Evolutionary conservation across 2,797 vertebrate genomes (phyloP), one percentile per base, ranked within the genome.

Genomic region (Bradypus variegatus): DNA sequence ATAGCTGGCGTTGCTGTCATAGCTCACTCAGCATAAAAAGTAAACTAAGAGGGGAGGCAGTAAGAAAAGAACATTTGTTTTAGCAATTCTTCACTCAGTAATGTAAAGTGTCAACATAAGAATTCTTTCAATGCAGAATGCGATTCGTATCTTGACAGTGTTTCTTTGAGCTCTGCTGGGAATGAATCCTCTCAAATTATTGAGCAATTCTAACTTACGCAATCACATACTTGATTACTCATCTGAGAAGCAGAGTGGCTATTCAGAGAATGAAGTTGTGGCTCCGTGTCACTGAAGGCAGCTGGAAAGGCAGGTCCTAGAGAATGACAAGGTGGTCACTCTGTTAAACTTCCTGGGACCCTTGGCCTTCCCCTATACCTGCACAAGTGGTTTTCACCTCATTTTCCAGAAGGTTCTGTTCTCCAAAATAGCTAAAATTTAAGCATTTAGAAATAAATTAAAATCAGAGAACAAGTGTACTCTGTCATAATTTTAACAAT

Each of bases 131-230:
- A 87, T 77, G 91, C 73, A 92, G 81, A 95, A 94, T 94, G 94
- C 93, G 94, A 95, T 96, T 96, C 96, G 93, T 96, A 95, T 96
- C 94, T 95, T 78, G 45, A 82, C 75, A 90, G 91, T 93, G 65
- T 92, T 94, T 83, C 96, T 97, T 96, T 96, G 94, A 95, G 92
- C 92, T 96, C 96, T 96, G 93, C 94, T 97, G 96, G 95, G 96
- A 96, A 97, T 95, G 93, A 85, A 93, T 95, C 95, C 76, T 88
- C 76, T 97, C 78, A 94, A 95, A 58, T 92, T 94, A 95, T 96
- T 97, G 94, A 97, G 97, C 96, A 97, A 97, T 94, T 94, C 92
- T 95, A 86, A 92, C 96, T 97, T 97, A 96, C 75, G 95, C 94
- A 97, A 97, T 93, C 95, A 21, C 19, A 89, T 93, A 94, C 94